A percentile compares a stretch with the other conserved stretches of the same genome.
Conservation (phyloP, 2,888 invertebrate species). For the Pachymerium ferrugineum region DNA sequence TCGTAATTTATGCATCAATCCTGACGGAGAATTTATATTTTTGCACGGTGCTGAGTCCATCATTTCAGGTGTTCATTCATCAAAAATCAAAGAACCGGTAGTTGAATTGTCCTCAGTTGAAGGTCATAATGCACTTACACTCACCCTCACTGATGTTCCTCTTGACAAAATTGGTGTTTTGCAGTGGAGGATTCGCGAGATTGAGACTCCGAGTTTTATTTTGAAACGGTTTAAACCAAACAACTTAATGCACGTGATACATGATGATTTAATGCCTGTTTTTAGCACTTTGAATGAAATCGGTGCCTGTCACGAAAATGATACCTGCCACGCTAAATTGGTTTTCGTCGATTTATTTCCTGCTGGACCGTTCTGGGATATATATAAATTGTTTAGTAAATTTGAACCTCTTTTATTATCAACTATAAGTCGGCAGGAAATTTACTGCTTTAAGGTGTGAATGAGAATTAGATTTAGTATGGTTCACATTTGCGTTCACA, state of each 20-base stretch:
- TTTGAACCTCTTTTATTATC: slow-evolving; percentile 40
- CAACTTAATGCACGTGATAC: slow-evolving; percentile 54
- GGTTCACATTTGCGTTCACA: no score
- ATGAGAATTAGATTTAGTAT: no score
- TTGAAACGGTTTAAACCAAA: slow-evolving; percentile 51
- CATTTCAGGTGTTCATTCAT: not conserved
- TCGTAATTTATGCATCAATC: slow-evolving; percentile 12
- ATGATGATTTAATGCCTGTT: slow-evolving; percentile 53
- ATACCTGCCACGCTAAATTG: slow-evolving; percentile 41
- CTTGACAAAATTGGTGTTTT: not conserved
- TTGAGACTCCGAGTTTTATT: slow-evolving; percentile 37
- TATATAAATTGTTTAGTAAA: slow-evolving; percentile 46
- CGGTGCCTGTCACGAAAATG: slow-evolving; percentile 38
- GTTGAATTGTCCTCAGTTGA: slow-evolving; percentile 29
- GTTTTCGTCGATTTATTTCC: slow-evolving; percentile 44
- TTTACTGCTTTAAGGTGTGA: slow-evolving; percentile 46
- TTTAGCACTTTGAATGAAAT: slow-evolving; percentile 45
- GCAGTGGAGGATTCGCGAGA: not conserved
- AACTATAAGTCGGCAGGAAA: slow-evolving; percentile 37
- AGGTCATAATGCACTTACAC: slow-evolving; percentile 18
- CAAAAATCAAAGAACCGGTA: not conserved
- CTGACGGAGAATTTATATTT: slow-evolving; percentile 17
- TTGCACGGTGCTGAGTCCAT: slow-evolving; percentile 26
- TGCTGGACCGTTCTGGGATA: slow-evolving; percentile 42
- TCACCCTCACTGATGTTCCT: slow-evolving; percentile 13